Conservation (phyloP, 1,140 invertebrate species). For the Battus philenor region DNA sequence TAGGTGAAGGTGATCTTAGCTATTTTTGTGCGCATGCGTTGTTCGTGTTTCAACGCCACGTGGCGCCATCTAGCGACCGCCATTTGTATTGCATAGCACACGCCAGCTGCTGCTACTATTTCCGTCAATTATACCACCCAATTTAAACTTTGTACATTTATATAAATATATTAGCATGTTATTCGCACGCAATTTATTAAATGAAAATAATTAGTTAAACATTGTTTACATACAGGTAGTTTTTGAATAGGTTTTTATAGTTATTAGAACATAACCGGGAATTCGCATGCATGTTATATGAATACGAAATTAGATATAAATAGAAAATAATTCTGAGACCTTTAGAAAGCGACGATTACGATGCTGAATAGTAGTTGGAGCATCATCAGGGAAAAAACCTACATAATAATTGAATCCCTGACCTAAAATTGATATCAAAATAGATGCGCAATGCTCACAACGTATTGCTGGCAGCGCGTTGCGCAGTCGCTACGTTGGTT, state of each 20-base stretch:
- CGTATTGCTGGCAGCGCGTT: conserved; percentile 39
- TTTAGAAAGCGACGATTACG: too few relatives aligned
- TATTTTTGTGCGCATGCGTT: conserved; percentile 65
- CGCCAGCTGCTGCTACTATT: conserved; percentile 64
- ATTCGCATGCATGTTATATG: too few relatives aligned
- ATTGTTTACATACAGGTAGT: too few relatives aligned
- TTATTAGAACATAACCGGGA: too few relatives aligned
- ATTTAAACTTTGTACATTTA: conserved; percentile 7
- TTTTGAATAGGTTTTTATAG: too few relatives aligned
- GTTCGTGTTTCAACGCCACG: conserved; percentile 26
- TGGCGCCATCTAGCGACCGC: conserved; percentile 62
- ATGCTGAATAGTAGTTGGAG: too few relatives aligned
- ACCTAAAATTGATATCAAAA: conserved; percentile 65
- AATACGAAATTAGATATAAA: too few relatives aligned
- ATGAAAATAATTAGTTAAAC: too few relatives aligned
- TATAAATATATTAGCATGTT: neutral
- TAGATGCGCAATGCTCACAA: conserved; percentile 56
- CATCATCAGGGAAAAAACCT: too few relatives aligned
- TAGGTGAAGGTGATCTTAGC: conserved; percentile 71
- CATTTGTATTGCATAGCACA: conserved; percentile 41
- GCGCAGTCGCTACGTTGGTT: conserved; percentile 36
- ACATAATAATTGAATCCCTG: conserved; percentile 47
- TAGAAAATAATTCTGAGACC: too few relatives aligned
- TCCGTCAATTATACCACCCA: conserved; percentile 39
- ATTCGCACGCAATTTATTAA: neutral